These are phyloP conservation scores for Pemphigus obesinymphae DNA, from an alignment of 1,140 invertebrate genomes.

Conservation along the genomic window DNA sequence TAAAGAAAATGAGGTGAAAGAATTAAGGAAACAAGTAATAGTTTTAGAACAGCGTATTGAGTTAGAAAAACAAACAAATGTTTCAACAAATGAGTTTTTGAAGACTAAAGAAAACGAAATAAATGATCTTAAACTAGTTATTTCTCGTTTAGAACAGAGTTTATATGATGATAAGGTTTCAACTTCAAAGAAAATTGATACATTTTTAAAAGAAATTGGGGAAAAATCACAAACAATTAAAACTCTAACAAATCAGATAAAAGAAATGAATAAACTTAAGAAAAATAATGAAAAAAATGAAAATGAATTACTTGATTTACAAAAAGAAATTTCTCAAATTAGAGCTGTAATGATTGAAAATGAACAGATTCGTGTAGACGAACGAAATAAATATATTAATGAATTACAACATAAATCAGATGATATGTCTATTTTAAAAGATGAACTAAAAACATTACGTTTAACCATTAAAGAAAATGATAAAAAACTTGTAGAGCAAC, in stretches of 20 bases:
- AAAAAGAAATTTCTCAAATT: conserved; percentile 5
- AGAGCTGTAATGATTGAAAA: conserved; percentile 7
- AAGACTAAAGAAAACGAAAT: conserved; percentile 43
- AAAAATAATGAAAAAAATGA: conserved; percentile 53
- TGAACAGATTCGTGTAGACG: background rate
- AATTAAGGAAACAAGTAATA: conserved; percentile 9
- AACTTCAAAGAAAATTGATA: conserved; percentile 34
- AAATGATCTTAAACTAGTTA: conserved; percentile 42
- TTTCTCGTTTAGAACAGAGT: conserved; percentile 42
- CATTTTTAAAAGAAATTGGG: conserved; percentile 6
- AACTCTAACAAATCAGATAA: conserved; percentile 55
- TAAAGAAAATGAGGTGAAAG: conserved; percentile 38
- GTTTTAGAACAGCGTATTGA: background rate
- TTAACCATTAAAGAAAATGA: conserved; percentile 9
- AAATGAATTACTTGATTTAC: conserved; percentile 47
- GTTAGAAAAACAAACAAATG: conserved; percentile 38
- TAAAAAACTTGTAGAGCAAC: background rate
- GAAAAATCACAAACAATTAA: conserved; percentile 54
- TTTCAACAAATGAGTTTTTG: conserved; percentile 32
- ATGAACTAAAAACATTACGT: conserved; percentile 27
- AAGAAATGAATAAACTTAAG: conserved; percentile 50
- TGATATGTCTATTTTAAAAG: conserved; percentile 12
- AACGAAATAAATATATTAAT: conserved; percentile 46
- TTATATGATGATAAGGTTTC: conserved; percentile 38
- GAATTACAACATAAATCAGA: conserved; percentile 50